phyloP scores from a whole-genome alignment of 2,888 invertebrate species.

The Tetragnatha montana region DNA sequence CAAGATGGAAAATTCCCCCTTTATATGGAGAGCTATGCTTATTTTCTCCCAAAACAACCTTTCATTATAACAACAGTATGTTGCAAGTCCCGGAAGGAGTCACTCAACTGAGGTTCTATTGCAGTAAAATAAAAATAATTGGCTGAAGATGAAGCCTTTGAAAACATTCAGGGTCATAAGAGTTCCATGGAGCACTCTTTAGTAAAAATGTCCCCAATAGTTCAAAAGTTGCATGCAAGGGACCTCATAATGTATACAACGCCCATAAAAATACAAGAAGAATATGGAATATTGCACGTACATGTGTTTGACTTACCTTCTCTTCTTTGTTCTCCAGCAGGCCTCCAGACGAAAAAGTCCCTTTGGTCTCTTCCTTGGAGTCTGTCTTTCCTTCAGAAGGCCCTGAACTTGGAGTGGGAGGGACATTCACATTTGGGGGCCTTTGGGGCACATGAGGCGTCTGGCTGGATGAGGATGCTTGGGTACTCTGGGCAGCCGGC shows the following conservation, averaged over 20 bases:
- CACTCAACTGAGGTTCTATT: too few species aligned
- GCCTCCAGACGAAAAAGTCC: constrained; percentile 24
- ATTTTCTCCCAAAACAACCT: too few species aligned
- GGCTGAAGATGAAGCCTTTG: too few species aligned
- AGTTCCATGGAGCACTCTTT: too few species aligned
- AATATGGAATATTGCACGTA: background rate
- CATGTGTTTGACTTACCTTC: constrained; percentile 49
- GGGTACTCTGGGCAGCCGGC: background rate
- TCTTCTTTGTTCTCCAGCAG: constrained; percentile 62
- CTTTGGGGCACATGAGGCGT: constrained; percentile 8
- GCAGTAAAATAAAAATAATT: too few species aligned
- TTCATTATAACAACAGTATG: too few species aligned
- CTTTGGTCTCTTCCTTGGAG: constrained; percentile 52
- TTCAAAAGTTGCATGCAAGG: background rate
- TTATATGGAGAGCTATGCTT: too few species aligned
- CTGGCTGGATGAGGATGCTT: background rate
- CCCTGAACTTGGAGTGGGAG: constrained; percentile 4
- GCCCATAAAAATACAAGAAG: constrained; percentile 3
- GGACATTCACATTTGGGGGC: constrained; percentile 1
- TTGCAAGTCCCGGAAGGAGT: too few species aligned
- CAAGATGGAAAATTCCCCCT: too few species aligned
- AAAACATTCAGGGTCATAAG: too few species aligned
- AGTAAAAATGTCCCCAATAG: too few species aligned
- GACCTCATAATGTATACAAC: background rate
- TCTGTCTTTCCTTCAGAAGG: constrained; percentile 56